Percentiles rank a stretch among this genome's conserved stretches.
phyloP scores from a whole-genome alignment of 2,113 vertebrate genomes.

The Sterna hirundo region DNA sequence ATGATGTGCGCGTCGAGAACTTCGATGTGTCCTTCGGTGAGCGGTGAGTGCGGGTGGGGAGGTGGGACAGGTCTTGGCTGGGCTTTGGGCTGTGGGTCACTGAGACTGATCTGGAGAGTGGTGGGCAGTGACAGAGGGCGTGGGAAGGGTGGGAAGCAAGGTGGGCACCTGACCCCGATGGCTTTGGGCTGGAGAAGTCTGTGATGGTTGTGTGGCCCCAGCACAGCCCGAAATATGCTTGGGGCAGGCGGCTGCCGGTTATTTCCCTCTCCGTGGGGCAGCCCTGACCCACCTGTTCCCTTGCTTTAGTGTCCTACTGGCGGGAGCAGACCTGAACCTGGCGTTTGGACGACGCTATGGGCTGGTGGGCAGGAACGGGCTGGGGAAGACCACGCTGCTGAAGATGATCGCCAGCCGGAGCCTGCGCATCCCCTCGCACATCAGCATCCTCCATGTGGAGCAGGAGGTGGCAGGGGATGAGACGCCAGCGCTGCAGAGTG shows the following conservation, averaged over 20 bases:
- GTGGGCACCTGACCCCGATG: neutral
- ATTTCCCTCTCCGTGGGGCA: neutral
- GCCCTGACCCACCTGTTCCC: neutral
- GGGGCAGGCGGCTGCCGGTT: neutral
- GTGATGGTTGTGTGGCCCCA: neutral
- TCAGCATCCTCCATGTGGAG: constrained; percentile 96
- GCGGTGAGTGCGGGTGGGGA: constrained; percentile 77
- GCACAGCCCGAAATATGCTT: neutral
- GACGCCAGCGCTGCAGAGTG: constrained; percentile 88
- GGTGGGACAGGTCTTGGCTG: neutral
- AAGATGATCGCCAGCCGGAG: constrained; percentile 94
- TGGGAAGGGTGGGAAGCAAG: neutral
- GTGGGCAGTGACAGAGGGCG: neutral
- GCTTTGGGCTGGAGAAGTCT: neutral
- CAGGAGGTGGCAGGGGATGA: constrained; percentile 96
- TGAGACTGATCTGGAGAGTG: neutral
- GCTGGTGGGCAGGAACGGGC: constrained; percentile 91
- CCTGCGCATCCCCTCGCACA: constrained; percentile 89
- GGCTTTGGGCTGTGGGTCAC: neutral
- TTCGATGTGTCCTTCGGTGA: constrained; percentile 98
- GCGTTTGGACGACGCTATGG: constrained; percentile 90
- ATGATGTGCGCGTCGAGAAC: constrained; percentile 96
- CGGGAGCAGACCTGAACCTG: constrained; percentile 90
- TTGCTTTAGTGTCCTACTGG: constrained; percentile 83
- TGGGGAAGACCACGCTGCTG: constrained; percentile 94